Base-by-base conservation (phyloP, 2,888 invertebrate species). In the Parnassius apollo region DNA sequence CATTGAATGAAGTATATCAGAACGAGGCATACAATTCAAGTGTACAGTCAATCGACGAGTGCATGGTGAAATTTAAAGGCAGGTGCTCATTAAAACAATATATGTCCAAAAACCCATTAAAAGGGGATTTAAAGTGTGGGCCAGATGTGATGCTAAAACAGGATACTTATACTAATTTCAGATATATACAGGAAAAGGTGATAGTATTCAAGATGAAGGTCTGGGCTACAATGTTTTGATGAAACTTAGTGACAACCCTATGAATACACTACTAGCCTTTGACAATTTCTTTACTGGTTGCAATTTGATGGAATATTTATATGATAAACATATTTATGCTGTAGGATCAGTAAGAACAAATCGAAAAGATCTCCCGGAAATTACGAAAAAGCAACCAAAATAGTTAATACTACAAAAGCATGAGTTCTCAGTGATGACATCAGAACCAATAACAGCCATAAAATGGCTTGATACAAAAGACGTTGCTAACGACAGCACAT, bases 251-350 rank as follows among this genome's bases (percentile, higher is more conserved):
- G 51, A 42, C 12, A 65, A 49, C n/a, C 72, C 71, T 9, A 18
- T 7, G 64, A 69, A 75, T 48, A 73, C 72, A 0, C 57, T 72
- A 60, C 42, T 75, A 9, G 74, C 74, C 1, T 78, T 77, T 61
- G 75, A 77, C 44, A 76, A 75, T 53, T 76, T 75, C 74, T 57
- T 50, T 13, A 74, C 73, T 1, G 65, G 73, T 11, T 69, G 66
- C 13, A 61, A 69, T 42, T 55, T 76, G 42, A 60, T 72, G 64
- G 70, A 72, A 35, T 66, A 55, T 54, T 58, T 75, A 51, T 68
- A 68, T 68, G 52, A 70, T 62, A 68, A 65, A 55, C 55, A 67
- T n/a, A 71, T 75, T 62, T 73, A 66, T 69, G 68, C 71, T 46
- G 72, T 73, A 42, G 76, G 74, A 44, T 74, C 75, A 65, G 71